A percentile compares a stretch with the other conserved stretches of the same genome.
Conservation (phyloP, 2,888 invertebrate species). For the Bursaphelenchus okinawaensis region DNA sequence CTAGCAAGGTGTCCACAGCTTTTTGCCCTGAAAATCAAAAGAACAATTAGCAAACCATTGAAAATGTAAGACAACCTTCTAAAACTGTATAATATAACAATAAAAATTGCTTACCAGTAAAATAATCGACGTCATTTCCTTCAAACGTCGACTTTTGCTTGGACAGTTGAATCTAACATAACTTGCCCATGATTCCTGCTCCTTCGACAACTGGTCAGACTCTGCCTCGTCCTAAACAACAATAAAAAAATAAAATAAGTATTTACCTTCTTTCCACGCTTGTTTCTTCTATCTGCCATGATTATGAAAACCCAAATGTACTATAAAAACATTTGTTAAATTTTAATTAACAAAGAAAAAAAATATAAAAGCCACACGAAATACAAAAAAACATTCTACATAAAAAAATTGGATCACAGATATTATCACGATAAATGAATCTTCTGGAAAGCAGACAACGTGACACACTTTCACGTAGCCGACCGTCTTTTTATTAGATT, state of each 20-base stretch:
- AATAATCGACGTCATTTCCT: conserved; percentile 92
- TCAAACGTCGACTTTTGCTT: conserved; percentile 90
- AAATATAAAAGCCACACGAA: too few species aligned
- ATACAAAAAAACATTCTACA: too few species aligned
- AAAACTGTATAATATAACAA: too few species aligned
- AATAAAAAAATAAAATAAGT: not conserved
- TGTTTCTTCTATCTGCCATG: not conserved
- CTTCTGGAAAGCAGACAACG: not conserved
- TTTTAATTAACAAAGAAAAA: too few species aligned
- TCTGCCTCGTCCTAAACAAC: conserved; percentile 15
- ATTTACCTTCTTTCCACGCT: not conserved
- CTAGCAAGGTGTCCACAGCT: conserved; percentile 83
- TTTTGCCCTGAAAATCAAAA: conserved; percentile 63
- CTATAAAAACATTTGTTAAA: too few species aligned
- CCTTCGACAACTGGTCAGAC: conserved; percentile 61
- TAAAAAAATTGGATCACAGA: too few species aligned
- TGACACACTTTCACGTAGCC: not conserved
- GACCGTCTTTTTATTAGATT: not conserved
- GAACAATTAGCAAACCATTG: conserved; percentile 4
- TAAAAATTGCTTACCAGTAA: conserved; percentile 78
- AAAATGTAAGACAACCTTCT: conserved; percentile 9
- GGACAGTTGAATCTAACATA: conserved; percentile 88
- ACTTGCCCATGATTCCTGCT: conserved; percentile 86
- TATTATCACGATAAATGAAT: too few species aligned
- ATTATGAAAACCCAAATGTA: too few species aligned